These are phyloP conservation scores for Lordiphosa stackelbergi DNA, from an alignment of 1,140 invertebrate genomes.

Conservation along the genomic window DNA sequence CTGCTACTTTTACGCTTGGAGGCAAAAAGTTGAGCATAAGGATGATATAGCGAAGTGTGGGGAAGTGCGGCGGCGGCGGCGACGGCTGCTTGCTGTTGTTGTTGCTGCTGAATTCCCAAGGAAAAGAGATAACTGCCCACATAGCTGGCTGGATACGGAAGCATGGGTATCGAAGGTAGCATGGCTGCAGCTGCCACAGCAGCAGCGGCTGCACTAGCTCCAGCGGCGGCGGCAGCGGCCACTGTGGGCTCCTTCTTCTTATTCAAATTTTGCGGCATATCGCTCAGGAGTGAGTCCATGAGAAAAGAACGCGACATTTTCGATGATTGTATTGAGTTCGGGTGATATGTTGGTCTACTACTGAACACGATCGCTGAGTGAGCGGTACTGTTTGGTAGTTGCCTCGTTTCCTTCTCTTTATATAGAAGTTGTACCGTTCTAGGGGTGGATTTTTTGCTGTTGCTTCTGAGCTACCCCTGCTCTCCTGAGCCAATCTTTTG, in stretches of 20 bases:
- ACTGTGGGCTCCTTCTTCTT: constrained; percentile 77
- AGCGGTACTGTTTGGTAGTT: constrained; percentile 58
- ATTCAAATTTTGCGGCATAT: constrained; percentile 78
- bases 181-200: constrained; percentile 74
- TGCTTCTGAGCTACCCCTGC: constrained; percentile 24
- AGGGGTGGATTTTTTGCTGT: constrained; percentile 40
- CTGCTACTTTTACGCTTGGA: constrained; percentile 55
- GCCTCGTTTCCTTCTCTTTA: constrained; percentile 26
- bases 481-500: constrained; percentile 15
- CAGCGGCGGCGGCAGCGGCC: constrained; percentile 21
- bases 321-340: constrained; percentile 4
- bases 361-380: constrained; percentile 64
- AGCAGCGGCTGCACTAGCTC: constrained; percentile 66
- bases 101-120: constrained; percentile 80
- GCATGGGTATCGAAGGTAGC: constrained; percentile 78
- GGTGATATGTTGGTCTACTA: constrained; percentile 4
- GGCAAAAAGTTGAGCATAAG: constrained; percentile 61
- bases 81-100: constrained; percentile 76
- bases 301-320: constrained; percentile 86
- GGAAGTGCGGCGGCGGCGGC: constrained; percentile 69
- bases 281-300: constrained; percentile 85
- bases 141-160: constrained; percentile 81
- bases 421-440: constrained; percentile 39
- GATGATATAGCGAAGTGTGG: constrained; percentile 57
- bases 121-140: constrained; percentile 82